Evolutionary conservation across 2,888 invertebrate species (phyloP).

Genomic region (Lapara coniferarum): DNA sequence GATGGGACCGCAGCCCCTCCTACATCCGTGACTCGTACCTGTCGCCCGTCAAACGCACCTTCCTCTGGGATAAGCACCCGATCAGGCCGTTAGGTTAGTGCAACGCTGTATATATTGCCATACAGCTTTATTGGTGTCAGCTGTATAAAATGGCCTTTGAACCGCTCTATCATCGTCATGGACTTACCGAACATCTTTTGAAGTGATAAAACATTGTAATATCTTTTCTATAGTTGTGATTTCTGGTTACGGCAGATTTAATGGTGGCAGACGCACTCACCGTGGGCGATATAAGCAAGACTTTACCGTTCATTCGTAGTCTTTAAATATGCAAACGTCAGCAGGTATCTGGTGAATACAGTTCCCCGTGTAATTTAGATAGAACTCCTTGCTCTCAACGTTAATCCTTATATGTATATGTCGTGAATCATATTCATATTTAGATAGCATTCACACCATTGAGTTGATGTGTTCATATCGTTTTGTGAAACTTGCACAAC

Average conservation of each 20-base stretch:
- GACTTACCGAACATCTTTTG: slow-evolving; percentile 34
- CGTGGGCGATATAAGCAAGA: slow-evolving; percentile 77
- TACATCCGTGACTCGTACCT: slow-evolving; percentile 94
- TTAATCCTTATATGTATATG: slow-evolving; percentile 18
- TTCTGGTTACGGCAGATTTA: slow-evolving; percentile 67
- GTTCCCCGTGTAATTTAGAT: slow-evolving; percentile 29
- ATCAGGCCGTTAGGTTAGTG: slow-evolving; percentile 95
- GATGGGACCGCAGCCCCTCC: slow-evolving; percentile 89
- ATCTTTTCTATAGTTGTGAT: slow-evolving; percentile 30
- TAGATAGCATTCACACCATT: neutral
- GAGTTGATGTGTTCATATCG: neutral
- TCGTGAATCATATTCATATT: neutral
- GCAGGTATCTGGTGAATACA: slow-evolving; percentile 59
- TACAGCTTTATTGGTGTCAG: slow-evolving; percentile 54
- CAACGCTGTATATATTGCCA: slow-evolving; percentile 68
- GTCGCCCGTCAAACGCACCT: slow-evolving; percentile 95
- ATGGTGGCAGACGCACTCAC: slow-evolving; percentile 77
- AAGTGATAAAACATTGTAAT: slow-evolving; percentile 28
- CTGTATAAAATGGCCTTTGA: slow-evolving; percentile 67
- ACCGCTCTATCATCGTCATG: slow-evolving; percentile 49
- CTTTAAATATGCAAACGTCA: slow-evolving; percentile 65
- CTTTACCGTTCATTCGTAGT: slow-evolving; percentile 79
- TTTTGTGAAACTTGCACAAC: slow-evolving; percentile 3
- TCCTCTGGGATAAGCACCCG: slow-evolving; percentile 96
- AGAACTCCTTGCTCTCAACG: slow-evolving; percentile 18